Evolutionary conservation across 2,888 invertebrate species (phyloP).

Genomic region (Drymonia ruficornis): DNA sequence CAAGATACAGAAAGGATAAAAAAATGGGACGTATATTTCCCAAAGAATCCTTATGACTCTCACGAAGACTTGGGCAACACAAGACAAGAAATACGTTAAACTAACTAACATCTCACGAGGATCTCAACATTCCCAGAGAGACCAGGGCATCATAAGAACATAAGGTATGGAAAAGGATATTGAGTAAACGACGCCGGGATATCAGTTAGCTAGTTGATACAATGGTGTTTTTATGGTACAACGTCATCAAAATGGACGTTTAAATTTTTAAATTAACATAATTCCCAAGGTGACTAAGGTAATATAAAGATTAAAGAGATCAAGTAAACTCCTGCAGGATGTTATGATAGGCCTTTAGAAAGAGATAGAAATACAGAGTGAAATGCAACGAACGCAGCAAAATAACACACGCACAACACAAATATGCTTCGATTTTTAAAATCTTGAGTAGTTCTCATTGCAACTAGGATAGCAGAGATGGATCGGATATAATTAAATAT

Average conservation of each 20-base stretch:
- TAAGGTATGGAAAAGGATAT: background rate
- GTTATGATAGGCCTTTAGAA: too few species aligned
- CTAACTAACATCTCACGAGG: background rate
- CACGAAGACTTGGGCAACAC: conserved; percentile 12
- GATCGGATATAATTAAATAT: too few species aligned
- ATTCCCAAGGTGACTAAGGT: background rate
- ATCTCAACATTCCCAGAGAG: background rate
- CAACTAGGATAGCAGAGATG: too few species aligned
- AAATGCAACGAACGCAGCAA: too few species aligned
- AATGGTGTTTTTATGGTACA: background rate
- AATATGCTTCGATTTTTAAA: too few species aligned
- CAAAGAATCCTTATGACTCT: background rate
- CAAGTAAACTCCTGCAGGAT: background rate
- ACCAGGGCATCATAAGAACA: background rate
- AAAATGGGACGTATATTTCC: background rate
- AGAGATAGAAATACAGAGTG: background rate
- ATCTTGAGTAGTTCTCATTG: too few species aligned
- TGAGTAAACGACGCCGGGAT: background rate
- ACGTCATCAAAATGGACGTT: background rate
- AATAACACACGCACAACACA: too few species aligned
- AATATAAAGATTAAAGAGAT: conserved; percentile 5
- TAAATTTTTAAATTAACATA: background rate
- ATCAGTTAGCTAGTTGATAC: background rate
- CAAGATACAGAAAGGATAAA: background rate
- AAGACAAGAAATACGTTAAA: conserved; percentile 6